Evolutionary conservation across 2,113 vertebrate genomes (phyloP).

Genomic region (Phrynosoma blainvillii): DNA sequence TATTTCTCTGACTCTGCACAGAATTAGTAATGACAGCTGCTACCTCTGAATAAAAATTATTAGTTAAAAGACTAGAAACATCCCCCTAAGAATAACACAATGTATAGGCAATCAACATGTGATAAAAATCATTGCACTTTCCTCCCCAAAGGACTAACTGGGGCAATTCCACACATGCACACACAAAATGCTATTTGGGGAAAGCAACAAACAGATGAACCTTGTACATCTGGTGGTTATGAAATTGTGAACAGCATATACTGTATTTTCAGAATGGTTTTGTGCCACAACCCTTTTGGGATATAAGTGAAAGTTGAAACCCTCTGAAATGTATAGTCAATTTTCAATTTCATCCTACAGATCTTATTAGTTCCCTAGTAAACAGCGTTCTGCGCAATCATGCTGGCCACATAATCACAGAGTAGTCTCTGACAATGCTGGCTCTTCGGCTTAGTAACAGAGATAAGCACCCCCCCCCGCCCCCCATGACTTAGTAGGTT

Average conservation of each 20-base stretch:
- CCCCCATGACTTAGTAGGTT: too few species aligned
- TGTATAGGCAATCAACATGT: background rate
- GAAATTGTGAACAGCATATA: background rate
- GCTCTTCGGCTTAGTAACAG: too few species aligned
- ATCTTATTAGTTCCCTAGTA: background rate
- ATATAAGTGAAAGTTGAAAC: background rate
- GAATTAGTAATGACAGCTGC: constrained; percentile 8
- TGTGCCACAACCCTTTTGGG: background rate
- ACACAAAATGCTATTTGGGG: background rate
- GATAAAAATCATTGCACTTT: background rate
- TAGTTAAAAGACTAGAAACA: constrained; percentile 3
- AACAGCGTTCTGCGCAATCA: too few species aligned
- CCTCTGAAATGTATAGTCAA: background rate
- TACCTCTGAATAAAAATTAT: constrained; percentile 28
- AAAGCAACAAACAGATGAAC: background rate
- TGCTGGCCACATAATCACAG: too few species aligned
- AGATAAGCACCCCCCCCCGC: too few species aligned
- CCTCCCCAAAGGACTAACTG: too few species aligned
- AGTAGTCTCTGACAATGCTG: too few species aligned
- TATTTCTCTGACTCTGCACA: background rate
- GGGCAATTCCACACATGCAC: background rate
- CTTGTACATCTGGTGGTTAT: background rate
- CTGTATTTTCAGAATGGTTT: background rate
- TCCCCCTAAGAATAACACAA: background rate
- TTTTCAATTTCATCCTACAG: background rate